Conservation (phyloP, 2,888 invertebrate species). For the Chouioia cunea region DNA sequence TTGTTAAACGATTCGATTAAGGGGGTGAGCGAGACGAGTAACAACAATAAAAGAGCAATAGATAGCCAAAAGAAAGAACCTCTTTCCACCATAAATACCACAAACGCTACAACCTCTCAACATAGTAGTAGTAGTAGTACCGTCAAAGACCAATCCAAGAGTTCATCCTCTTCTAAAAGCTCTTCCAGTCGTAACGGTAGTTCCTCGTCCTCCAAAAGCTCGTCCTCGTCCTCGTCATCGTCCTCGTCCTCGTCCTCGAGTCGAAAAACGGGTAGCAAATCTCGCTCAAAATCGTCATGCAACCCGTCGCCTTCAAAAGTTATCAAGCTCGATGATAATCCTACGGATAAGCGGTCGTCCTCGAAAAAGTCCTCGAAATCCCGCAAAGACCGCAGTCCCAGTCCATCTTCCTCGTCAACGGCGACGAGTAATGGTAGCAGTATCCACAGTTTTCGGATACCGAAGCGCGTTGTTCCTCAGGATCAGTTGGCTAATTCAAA, state of each 20-base stretch:
- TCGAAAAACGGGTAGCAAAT: conserved; percentile 63
- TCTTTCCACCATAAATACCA: conserved; percentile 12
- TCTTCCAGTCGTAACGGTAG: conserved; percentile 52
- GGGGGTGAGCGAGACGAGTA: conserved; percentile 28
- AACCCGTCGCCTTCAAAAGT: conserved; percentile 59
- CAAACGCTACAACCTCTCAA: conserved; percentile 7
- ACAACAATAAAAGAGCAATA: conserved; percentile 41
- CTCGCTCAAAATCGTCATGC: conserved; percentile 59
- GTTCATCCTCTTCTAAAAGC: conserved; percentile 56
- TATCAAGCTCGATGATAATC: conserved; percentile 61
- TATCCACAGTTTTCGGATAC: conserved; percentile 61
- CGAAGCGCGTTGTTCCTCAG: conserved; percentile 60
- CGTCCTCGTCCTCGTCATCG: conserved; percentile 66
- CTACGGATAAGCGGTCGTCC: conserved; percentile 47
- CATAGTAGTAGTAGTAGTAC: too few species aligned
- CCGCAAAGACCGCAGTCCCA: conserved; percentile 34
- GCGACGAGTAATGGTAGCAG: conserved; percentile 15
- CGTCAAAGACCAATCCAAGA: conserved; percentile 54
- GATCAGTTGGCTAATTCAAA: neutral
- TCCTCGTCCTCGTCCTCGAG: conserved; percentile 64
- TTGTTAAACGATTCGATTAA: conserved; percentile 37
- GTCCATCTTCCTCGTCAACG: conserved; percentile 8
- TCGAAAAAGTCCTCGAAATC: conserved; percentile 16
- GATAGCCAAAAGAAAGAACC: conserved; percentile 65
- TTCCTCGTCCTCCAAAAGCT: conserved; percentile 48